Evolutionary conservation across 2,888 invertebrate species (phyloP).

Genomic region (Lepidocyrtinus sp.): DNA sequence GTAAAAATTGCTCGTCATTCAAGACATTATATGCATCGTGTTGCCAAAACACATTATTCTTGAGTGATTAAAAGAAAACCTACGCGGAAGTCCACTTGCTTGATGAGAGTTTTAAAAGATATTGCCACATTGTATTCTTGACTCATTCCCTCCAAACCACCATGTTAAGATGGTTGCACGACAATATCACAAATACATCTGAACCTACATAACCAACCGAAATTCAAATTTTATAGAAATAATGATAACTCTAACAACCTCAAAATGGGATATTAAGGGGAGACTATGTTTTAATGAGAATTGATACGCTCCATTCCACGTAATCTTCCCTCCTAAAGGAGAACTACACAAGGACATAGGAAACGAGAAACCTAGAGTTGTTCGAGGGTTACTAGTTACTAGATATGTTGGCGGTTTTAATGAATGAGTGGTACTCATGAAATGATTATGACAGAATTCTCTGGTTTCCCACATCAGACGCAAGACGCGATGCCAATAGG

Average conservation of each 20-base stretch:
- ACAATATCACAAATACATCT: too few relatives aligned
- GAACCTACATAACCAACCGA: too few relatives aligned
- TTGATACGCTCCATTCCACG: slow-evolving; percentile 47
- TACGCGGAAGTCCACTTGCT: neutral
- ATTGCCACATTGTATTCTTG: too few relatives aligned
- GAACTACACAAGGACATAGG: too few relatives aligned
- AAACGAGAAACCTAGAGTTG: too few relatives aligned
- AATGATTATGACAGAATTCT: slow-evolving; percentile 20
- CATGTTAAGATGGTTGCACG: too few relatives aligned
- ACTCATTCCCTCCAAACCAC: too few relatives aligned
- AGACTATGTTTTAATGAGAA: slow-evolving; percentile 48
- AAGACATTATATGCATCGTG: too few relatives aligned
- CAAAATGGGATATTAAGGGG: slow-evolving; percentile 41
- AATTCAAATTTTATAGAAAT: slow-evolving; percentile 38
- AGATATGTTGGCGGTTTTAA: neutral
- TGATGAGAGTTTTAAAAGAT: neutral
- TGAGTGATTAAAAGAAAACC: too few relatives aligned
- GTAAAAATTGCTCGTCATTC: slow-evolving; percentile 54
- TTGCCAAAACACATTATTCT: too few relatives aligned
- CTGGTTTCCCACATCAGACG: slow-evolving; percentile 21
- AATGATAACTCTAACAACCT: slow-evolving; percentile 51
- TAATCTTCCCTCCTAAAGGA: neutral
- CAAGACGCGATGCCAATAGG: slow-evolving; percentile 24
- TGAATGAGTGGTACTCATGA: slow-evolving; percentile 35
- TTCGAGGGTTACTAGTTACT: too few relatives aligned